A percentile compares a stretch with the other conserved stretches of the same genome.
These are phyloP conservation scores for Myotis pilosus DNA, from an alignment of 2,797 vertebrate species.

Conservation along the genomic window DNA sequence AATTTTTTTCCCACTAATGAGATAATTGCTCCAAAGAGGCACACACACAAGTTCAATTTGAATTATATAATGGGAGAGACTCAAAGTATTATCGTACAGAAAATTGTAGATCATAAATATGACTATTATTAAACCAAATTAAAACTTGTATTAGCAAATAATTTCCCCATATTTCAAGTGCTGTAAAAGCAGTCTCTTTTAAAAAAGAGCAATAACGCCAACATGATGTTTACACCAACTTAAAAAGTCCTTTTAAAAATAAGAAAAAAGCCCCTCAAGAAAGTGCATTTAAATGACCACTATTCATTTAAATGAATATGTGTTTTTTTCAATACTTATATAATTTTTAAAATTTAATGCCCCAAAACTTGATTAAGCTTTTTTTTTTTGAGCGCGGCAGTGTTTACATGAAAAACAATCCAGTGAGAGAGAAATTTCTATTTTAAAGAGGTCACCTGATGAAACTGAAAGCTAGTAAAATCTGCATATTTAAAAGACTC, in stretches of 20 bases:
- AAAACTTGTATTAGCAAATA: conserved; percentile 43
- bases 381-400: background rate
- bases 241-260: conserved; percentile 31
- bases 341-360: background rate
- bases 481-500: conserved; percentile 3
- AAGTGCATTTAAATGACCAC: conserved; percentile 28
- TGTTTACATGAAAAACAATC: conserved; percentile 27
- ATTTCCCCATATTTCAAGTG: conserved; percentile 2
- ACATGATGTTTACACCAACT: background rate
- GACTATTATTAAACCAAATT: conserved; percentile 43
- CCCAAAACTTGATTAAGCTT: background rate
- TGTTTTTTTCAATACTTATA: background rate
- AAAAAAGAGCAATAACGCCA: conserved; percentile 33
- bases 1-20: background rate
- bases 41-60: conserved; percentile 13
- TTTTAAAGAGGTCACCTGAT: conserved; percentile 44
- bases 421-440: conserved; percentile 43
- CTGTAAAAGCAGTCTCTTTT: background rate
- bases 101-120: background rate
- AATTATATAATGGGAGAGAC: conserved; percentile 52
- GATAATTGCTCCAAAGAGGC: conserved; percentile 3
- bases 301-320: background rate
- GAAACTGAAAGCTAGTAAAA: conserved; percentile 42
- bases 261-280: background rate
- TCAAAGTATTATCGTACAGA: conserved; percentile 8